Percentiles rank a stretch among this genome's conserved stretches.
Evolutionary conservation across 2,797 vertebrate species (phyloP).

Genomic region (Balearica regulorum): DNA sequence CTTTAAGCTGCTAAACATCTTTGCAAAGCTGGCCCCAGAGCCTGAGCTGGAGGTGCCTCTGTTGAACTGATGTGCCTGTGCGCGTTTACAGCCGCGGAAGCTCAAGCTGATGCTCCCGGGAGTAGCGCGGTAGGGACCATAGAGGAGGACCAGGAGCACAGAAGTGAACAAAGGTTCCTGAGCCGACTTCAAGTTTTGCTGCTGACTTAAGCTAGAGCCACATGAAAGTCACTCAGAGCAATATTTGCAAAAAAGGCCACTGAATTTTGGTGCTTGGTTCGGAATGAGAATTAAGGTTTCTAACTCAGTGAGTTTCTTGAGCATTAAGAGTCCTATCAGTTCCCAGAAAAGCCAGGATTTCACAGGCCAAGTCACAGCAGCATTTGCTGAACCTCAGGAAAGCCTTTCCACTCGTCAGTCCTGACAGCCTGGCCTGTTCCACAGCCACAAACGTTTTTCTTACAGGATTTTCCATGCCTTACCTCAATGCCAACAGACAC

Average conservation of each 20-base stretch:
- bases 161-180: background rate
- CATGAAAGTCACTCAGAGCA: background rate
- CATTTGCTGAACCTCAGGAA: background rate
- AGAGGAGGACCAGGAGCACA: background rate
- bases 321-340: background rate
- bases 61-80: background rate
- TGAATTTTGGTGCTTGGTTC: background rate
- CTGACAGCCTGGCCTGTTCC: background rate
- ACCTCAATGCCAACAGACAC: background rate
- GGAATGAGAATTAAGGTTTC: background rate
- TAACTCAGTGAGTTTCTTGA: background rate
- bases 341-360: background rate
- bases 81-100: background rate
- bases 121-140: fast-evolving
- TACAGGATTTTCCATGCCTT: background rate
- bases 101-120: background rate
- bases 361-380: background rate
- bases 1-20: slow-evolving; percentile 50
- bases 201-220: background rate
- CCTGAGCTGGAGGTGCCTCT: background rate
- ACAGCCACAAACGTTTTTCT: background rate
- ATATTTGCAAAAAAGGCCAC: background rate
- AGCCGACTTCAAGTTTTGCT: background rate
- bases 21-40: background rate
- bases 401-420: background rate